These are phyloP conservation scores for Sinocyclocheilus grahami DNA, from an alignment of 2,113 vertebrate genomes.

Conservation along the genomic window DNA sequence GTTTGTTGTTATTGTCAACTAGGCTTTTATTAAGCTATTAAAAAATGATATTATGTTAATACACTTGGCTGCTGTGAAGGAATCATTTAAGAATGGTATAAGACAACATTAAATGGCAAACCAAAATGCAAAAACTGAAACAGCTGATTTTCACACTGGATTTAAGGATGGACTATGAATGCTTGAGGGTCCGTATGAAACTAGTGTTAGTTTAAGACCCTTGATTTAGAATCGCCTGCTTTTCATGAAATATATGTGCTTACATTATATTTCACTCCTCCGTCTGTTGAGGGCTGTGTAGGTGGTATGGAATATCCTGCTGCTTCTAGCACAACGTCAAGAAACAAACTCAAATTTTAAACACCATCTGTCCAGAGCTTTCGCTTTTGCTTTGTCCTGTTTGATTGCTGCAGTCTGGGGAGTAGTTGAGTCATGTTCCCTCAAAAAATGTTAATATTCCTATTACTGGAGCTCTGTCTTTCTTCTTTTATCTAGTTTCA, in stretches of 20 bases:
- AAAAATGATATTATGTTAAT: neutral
- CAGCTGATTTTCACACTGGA: neutral
- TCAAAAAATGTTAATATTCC: neutral
- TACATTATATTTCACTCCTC: conserved; percentile 14
- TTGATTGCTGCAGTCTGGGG: conserved; percentile 29
- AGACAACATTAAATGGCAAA: neutral
- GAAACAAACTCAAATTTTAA: conserved; percentile 38
- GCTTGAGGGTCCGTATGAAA: neutral
- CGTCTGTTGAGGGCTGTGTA: conserved; percentile 41
- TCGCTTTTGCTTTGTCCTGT: conserved; percentile 27
- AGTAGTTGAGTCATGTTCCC: neutral
- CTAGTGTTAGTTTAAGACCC: neutral
- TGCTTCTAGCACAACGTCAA: conserved; percentile 34
- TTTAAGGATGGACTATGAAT: neutral
- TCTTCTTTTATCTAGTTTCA: neutral
- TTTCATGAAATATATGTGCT: conserved; percentile 1
- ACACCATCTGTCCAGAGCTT: conserved; percentile 49
- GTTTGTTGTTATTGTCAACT: neutral
- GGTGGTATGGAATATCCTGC: conserved; percentile 43
- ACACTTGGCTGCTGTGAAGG: neutral
- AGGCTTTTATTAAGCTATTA: neutral
- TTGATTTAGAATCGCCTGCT: neutral
- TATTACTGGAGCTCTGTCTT: neutral
- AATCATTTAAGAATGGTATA: neutral
- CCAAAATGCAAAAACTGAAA: neutral